Percentiles rank a stretch among this genome's conserved stretches.
phyloP scores from a whole-genome alignment of 2,888 invertebrate genomes.

The Chydorus sphaericus region DNA sequence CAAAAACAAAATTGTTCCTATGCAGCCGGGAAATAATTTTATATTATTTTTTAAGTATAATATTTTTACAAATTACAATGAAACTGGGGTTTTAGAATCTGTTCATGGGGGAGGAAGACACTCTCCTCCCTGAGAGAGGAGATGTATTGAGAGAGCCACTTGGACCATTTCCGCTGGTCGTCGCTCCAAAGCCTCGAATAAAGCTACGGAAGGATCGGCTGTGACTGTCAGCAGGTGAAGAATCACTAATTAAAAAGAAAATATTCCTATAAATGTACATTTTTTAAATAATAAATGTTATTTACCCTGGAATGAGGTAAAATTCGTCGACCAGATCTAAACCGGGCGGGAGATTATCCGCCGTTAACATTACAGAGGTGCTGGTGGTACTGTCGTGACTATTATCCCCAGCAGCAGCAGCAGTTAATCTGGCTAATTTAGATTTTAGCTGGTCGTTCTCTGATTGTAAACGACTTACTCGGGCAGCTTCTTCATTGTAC shows the following conservation, averaged over 20 bases:
- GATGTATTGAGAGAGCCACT: slow-evolving; percentile 5
- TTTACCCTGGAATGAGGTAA: slow-evolving; percentile 69
- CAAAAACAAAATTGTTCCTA: too few relatives aligned
- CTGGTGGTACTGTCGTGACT: slow-evolving; percentile 34
- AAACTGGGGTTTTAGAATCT: not conserved
- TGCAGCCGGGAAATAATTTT: too few relatives aligned
- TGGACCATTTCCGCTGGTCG: not conserved
- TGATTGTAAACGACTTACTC: slow-evolving; percentile 65
- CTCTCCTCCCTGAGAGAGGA: not conserved
- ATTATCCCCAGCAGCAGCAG: slow-evolving; percentile 32
- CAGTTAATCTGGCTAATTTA: slow-evolving; percentile 30
- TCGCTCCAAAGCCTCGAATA: slow-evolving; percentile 1
- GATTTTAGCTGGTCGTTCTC: slow-evolving; percentile 58
- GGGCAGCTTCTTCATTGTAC: slow-evolving; percentile 69
- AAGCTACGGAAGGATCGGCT: slow-evolving; percentile 8
- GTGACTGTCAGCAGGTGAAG: not conserved
- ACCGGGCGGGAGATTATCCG: slow-evolving; percentile 52
- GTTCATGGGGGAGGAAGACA: slow-evolving; percentile 6
- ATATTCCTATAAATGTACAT: not conserved
- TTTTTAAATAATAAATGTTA: not conserved
- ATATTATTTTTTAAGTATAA: too few relatives aligned
- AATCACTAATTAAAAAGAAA: not conserved
- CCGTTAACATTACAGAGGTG: slow-evolving; percentile 47
- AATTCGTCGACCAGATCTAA: slow-evolving; percentile 79
- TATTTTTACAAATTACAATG: too few relatives aligned